phyloP scores from a whole-genome alignment of 1,140 invertebrate species.

The Saxidomus purpurata region DNA sequence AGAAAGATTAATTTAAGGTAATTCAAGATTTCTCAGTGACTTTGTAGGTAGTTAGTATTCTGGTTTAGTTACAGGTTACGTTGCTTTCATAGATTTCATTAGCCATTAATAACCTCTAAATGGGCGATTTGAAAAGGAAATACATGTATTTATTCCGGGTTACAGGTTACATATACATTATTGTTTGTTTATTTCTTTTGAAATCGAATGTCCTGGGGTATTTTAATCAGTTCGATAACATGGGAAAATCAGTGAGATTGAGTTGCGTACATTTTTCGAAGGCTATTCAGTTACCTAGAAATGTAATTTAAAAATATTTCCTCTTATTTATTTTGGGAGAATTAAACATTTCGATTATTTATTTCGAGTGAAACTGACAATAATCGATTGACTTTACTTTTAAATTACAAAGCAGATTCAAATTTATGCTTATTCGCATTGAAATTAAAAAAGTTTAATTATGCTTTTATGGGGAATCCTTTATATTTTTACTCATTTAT shows the following conservation, averaged over 20 bases:
- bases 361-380: neutral
- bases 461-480: neutral
- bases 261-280: neutral
- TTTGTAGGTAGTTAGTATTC: neutral
- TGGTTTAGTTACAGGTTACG: constrained; percentile 38
- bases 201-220: constrained; percentile 3
- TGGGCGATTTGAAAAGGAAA: constrained; percentile 13
- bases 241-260: neutral
- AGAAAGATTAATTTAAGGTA: constrained; percentile 51
- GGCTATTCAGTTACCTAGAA: neutral
- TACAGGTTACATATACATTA: constrained; percentile 5
- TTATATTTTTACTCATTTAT: neutral
- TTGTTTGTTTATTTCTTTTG: constrained; percentile 27
- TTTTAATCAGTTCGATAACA: constrained; percentile 16
- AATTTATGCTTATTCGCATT: neutral
- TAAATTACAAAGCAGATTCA: constrained; percentile 14
- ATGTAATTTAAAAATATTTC: constrained; percentile 9
- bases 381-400: neutral
- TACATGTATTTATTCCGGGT: constrained; percentile 27
- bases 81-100: neutral
- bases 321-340: no score
- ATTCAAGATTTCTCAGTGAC: constrained; percentile 27
- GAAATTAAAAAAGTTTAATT: neutral
- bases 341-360: no score
- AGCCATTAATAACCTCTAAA: constrained; percentile 49